phyloP scores from a whole-genome alignment of 2,888 invertebrate species.

The Reticulitermes lucifugus region DNA sequence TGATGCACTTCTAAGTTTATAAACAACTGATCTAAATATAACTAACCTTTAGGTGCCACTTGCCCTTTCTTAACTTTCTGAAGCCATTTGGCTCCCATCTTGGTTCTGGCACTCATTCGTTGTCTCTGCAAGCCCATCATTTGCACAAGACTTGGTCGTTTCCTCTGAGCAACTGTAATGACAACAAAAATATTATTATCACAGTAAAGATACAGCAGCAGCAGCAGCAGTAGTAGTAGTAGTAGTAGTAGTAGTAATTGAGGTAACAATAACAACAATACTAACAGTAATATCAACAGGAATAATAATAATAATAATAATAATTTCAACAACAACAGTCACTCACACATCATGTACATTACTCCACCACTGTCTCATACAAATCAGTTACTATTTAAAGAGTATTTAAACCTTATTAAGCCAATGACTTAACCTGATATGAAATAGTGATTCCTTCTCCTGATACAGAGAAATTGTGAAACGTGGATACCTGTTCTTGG shows the following conservation, averaged over 20 bases:
- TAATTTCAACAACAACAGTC: no score
- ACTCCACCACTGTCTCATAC: no score
- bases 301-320: no score
- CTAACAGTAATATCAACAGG: background rate
- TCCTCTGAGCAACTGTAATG: slow-evolving; percentile 65
- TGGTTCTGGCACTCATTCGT: slow-evolving; percentile 83
- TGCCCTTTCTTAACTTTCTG: slow-evolving; percentile 89
- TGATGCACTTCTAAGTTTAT: background rate
- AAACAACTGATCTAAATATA: background rate
- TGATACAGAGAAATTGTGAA: no score
- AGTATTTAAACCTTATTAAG: no score
- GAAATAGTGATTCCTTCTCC: no score
- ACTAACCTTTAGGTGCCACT: slow-evolving; percentile 74
- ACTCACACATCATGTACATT: no score
- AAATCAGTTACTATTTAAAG: no score
- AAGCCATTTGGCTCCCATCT: slow-evolving; percentile 90
- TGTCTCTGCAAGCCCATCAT: slow-evolving; percentile 80
- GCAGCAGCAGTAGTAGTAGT: background rate
- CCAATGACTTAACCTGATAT: no score
- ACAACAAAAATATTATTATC: slow-evolving; percentile 29
- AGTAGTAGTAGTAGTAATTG: background rate
- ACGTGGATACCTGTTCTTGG: no score
- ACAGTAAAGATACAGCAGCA: background rate
- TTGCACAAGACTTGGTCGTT: slow-evolving; percentile 86
- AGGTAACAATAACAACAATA: background rate